A percentile compares a stretch with the other conserved stretches of the same genome.
phyloP scores from a whole-genome alignment of 1,140 invertebrate species.

The Drosophila sulfurigaster region DNA sequence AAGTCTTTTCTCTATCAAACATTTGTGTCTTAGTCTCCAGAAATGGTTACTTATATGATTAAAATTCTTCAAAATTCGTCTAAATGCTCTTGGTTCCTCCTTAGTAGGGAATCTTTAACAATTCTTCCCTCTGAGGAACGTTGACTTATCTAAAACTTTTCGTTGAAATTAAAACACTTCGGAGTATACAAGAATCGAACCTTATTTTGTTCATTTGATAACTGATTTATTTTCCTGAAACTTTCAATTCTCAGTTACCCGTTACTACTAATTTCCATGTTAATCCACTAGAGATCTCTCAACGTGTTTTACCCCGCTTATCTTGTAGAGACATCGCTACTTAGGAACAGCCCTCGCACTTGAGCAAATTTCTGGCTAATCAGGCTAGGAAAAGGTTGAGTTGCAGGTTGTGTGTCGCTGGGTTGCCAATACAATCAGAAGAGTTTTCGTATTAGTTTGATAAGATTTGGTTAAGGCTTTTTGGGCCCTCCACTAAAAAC shows the following conservation, averaged over 20 bases:
- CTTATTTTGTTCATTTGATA: too few species aligned
- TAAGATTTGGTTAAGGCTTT: slow-evolving; percentile 37
- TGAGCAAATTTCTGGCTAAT: slow-evolving; percentile 18
- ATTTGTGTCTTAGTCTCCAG: too few species aligned
- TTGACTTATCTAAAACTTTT: too few species aligned
- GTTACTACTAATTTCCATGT: background rate
- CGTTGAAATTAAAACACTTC: too few species aligned
- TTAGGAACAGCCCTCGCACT: slow-evolving; percentile 18
- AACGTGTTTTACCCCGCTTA: background rate
- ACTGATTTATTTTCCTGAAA: too few species aligned
- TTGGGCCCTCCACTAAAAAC: slow-evolving; percentile 22
- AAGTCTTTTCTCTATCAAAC: too few species aligned
- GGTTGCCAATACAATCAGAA: slow-evolving; percentile 26
- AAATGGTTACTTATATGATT: too few species aligned
- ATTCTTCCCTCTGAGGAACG: too few species aligned
- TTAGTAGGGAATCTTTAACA: too few species aligned
- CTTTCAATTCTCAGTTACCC: background rate
- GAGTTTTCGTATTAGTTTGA: slow-evolving; percentile 22
- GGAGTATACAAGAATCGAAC: too few species aligned
- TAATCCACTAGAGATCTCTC: background rate
- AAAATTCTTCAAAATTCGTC: too few species aligned
- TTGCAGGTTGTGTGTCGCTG: slow-evolving; percentile 1
- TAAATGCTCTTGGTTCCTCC: too few species aligned
- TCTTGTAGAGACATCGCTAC: background rate
- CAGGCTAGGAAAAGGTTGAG: slow-evolving; percentile 5